Evolutionary conservation across 1,140 invertebrate species (phyloP), one percentile per base, ranked within the genome.

Genomic region (Notospermus geniculatus): DNA sequence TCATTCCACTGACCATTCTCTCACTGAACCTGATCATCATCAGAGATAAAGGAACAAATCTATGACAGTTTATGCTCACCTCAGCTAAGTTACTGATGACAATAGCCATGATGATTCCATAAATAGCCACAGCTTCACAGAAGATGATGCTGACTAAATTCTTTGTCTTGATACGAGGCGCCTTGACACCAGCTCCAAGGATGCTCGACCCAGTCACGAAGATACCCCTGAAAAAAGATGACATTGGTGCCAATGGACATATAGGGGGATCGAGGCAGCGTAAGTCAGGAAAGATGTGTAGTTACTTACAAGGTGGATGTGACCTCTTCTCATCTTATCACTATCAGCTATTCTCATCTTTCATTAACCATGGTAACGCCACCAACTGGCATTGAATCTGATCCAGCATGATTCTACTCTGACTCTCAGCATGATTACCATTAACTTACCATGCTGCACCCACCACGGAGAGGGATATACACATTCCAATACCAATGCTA

Each of bases 131-230:
- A 71, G 95, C 95, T 83, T 98, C 95, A 80, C 95, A 98, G 85
- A 98, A 98, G 80, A 98, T 98, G 75, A 98, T 95, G 56, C 94
- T 97, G 73, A 99, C 97, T 70, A 99, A 87, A 83, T 99, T 99
- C 83, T 99, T 99, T 53, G 97, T 99, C 83, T 98, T 95, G 77
- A 99, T 99, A 71, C 97, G 85, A 4, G 97, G 97, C 22, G 96
- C 94, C 84, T 98, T 98, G 0, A 99, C 96, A 78, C 97, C 97
- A 67, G 91, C 97, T 58, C 97, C 97, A 54, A 98, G 84, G 77
- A 99, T 99, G 74, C 93, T 97, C 5, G 90, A 88, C 62, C 97
- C 97, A 27, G 94, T 97, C 29, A 94, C 95, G 79, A 95, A 92
- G 69, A 99, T 98, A 54, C 97, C 97, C 77, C 86, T 87, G 68